Evolutionary conservation across 2,797 vertebrate species (phyloP).

Genomic region (Cacajao melanocephalus): DNA sequence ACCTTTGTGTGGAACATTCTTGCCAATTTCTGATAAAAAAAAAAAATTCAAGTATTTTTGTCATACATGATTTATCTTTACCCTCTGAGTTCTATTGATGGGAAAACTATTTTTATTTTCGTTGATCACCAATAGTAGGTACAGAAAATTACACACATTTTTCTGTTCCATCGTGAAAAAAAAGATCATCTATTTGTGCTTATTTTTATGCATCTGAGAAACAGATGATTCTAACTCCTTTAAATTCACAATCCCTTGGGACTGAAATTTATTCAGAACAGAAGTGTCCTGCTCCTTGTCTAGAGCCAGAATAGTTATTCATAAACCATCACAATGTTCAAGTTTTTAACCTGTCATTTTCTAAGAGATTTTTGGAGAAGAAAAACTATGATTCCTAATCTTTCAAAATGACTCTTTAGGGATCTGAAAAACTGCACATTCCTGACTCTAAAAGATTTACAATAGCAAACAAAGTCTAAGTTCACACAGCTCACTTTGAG

Average conservation of each 20-base stretch:
- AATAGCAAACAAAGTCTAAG: background rate
- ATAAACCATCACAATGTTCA: background rate
- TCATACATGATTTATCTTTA: background rate
- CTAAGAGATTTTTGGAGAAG: background rate
- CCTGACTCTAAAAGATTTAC: background rate
- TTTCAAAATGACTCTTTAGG: background rate
- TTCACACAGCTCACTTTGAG: background rate
- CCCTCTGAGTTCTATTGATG: background rate
- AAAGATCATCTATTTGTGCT: background rate
- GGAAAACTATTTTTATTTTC: background rate
- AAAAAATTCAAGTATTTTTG: background rate
- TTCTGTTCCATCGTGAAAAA: background rate
- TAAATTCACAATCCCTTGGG: background rate
- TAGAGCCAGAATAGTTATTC: background rate
- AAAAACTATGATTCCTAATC: background rate
- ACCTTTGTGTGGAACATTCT: background rate
- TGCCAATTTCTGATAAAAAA: background rate
- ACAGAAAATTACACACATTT: background rate
- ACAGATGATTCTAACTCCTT: background rate
- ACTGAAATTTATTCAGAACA: background rate
- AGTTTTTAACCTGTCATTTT: background rate
- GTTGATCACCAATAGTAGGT: background rate
- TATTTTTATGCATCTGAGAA: background rate
- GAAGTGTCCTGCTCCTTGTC: background rate
- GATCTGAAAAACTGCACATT: background rate